phyloP scores from a whole-genome alignment of 1,140 invertebrate species.

The Magallana angulata region DNA sequence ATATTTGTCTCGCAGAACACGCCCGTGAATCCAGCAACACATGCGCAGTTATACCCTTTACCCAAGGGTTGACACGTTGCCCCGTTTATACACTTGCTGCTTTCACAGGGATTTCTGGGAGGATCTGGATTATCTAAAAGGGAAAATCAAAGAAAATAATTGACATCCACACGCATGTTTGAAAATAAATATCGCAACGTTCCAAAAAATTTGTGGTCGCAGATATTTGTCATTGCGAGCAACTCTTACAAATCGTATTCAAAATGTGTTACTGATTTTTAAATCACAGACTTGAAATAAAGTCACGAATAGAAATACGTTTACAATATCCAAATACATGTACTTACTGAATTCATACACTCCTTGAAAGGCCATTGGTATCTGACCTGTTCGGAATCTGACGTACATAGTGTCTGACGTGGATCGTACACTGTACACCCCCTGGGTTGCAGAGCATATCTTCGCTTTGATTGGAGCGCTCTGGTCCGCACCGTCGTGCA shows the following conservation, averaged over 20 bases:
- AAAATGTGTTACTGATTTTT: too few species aligned
- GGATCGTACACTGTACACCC: slow-evolving; percentile 24
- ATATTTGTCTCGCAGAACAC: slow-evolving; percentile 63
- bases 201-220: too few species aligned
- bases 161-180: too few species aligned
- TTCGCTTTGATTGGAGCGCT: slow-evolving; percentile 10
- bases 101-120: slow-evolving; percentile 40
- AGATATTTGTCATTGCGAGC: too few species aligned
- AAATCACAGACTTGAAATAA: too few species aligned
- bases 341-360: slow-evolving; percentile 83
- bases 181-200: too few species aligned
- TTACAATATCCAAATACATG: not conserved
- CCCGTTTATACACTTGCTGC: slow-evolving; percentile 43
- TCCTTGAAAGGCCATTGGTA: slow-evolving; percentile 57
- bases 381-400: slow-evolving; percentile 44
- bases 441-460: slow-evolving; percentile 45
- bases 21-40: slow-evolving; percentile 64
- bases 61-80: slow-evolving; percentile 30
- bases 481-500: slow-evolving; percentile 49
- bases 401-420: slow-evolving; percentile 49
- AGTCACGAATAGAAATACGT: too few species aligned
- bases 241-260: too few species aligned
- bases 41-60: slow-evolving; percentile 78
- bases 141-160: too few species aligned
- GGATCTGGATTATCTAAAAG: not conserved